A percentile compares a stretch with the other conserved stretches of the same genome.
Conservation (phyloP, 2,888 invertebrate species). For the Sesamia inferens region DNA sequence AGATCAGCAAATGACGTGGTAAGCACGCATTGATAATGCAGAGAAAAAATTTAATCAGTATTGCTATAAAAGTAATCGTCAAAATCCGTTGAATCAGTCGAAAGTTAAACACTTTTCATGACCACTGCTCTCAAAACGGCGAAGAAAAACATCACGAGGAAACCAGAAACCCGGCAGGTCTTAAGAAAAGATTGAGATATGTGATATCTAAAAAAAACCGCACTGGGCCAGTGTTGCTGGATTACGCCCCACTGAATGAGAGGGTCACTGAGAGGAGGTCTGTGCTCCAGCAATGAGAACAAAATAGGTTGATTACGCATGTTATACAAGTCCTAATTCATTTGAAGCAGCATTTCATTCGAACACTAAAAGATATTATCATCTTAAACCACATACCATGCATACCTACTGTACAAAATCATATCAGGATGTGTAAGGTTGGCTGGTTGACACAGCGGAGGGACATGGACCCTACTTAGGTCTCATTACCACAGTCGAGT, state of each 20-base stretch:
- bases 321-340: neutral
- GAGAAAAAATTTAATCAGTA: too few relatives aligned
- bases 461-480: constrained; percentile 64
- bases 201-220: neutral
- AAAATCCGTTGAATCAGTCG: too few relatives aligned
- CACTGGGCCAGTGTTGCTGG: neutral
- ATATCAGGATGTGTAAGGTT: constrained; percentile 47
- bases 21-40: too few relatives aligned
- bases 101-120: neutral
- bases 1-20: too few relatives aligned
- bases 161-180: neutral
- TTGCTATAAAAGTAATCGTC: too few relatives aligned
- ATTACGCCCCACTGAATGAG: neutral
- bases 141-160: neutral
- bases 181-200: neutral
- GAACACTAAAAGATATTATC: constrained; percentile 23
- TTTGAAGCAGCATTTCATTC: constrained; percentile 3
- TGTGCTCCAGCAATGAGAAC: neutral
- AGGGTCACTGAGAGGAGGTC: too few relatives aligned
- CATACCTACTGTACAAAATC: constrained; percentile 33
- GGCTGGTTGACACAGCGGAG: constrained; percentile 44
- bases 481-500: constrained; percentile 63
- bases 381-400: constrained; percentile 27
- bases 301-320: neutral
- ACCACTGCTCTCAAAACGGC: neutral